Conservation (phyloP, 2,888 invertebrate species). For the Lathronympha strigana region DNA sequence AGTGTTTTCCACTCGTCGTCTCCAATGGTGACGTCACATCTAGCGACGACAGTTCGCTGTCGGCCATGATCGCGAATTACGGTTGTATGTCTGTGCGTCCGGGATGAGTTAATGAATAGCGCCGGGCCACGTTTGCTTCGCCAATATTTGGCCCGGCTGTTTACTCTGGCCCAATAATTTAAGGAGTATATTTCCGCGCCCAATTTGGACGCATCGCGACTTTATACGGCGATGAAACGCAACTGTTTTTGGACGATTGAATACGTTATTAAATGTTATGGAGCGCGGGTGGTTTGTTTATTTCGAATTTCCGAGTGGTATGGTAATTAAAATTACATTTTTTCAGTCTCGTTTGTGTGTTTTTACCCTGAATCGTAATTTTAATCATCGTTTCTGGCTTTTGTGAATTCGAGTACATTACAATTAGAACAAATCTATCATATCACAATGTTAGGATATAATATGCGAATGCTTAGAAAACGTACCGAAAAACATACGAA, state of each 20-base stretch:
- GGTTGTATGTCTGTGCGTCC: constrained; percentile 57
- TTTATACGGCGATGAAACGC: constrained; percentile 58
- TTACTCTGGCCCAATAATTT: constrained; percentile 67
- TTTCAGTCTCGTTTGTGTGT: not conserved
- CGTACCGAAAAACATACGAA: no score
- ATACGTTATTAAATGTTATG: constrained; percentile 40
- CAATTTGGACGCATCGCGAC: constrained; percentile 59
- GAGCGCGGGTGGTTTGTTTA: constrained; percentile 16
- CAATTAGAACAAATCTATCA: no score
- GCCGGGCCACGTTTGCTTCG: constrained; percentile 55
- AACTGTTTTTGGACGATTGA: constrained; percentile 48
- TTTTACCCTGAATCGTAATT: not conserved
- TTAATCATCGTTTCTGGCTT: not conserved
- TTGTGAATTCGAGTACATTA: no score
- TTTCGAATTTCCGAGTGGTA: constrained; percentile 1
- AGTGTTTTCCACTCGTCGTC: no score
- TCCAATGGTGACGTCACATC: constrained; percentile 40
- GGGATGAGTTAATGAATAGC: constrained; percentile 66
- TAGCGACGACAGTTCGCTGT: constrained; percentile 19
- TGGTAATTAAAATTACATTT: constrained; percentile 4
- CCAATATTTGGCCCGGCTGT: constrained; percentile 62
- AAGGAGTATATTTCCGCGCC: constrained; percentile 64
- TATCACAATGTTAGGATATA: no score
- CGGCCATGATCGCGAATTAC: constrained; percentile 55
- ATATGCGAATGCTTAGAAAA: no score